A percentile compares a stretch with the other conserved stretches of the same genome.
Conservation (phyloP, 2,888 invertebrate species). For the Leucania comma region DNA sequence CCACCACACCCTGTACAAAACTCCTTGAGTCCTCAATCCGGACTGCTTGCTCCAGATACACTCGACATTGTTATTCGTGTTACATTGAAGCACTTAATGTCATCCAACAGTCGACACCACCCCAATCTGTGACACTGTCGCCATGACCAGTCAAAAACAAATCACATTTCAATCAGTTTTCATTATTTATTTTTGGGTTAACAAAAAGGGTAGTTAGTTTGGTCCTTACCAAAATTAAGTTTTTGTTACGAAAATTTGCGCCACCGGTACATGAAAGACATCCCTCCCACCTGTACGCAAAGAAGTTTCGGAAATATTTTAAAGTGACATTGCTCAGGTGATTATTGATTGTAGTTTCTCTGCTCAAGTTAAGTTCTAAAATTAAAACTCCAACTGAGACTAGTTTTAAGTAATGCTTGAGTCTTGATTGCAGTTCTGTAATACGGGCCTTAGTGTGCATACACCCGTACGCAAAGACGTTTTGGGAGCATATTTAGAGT, state of each 20-base stretch:
- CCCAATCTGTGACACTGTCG: conserved; percentile 51
- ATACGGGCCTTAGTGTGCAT: too few species aligned
- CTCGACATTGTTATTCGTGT: conserved; percentile 77
- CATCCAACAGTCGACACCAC: conserved; percentile 66
- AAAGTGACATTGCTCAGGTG: too few species aligned
- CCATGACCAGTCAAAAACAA: conserved; percentile 23
- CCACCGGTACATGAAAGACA: too few species aligned
- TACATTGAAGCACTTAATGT: conserved; percentile 84
- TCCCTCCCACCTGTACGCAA: too few species aligned
- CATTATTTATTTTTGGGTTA: not conserved
- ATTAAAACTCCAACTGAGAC: too few species aligned
- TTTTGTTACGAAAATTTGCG: not conserved
- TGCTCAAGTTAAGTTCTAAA: too few species aligned
- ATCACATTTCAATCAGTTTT: conserved; percentile 1
- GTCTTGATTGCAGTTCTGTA: too few species aligned
- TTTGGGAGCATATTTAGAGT: too few species aligned
- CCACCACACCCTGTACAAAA: conserved; percentile 31
- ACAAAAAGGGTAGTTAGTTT: not conserved
- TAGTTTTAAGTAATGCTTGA: too few species aligned
- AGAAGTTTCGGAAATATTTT: too few species aligned
- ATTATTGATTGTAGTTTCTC: too few species aligned
- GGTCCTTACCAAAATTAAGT: not conserved
- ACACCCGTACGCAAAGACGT: too few species aligned
- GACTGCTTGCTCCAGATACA: conserved; percentile 70
- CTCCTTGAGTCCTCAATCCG: conserved; percentile 15